Percentiles rank a stretch among this genome's conserved stretches.
Evolutionary conservation across 1,140 invertebrate species (phyloP).

Genomic region (Heliconius nattereri): DNA sequence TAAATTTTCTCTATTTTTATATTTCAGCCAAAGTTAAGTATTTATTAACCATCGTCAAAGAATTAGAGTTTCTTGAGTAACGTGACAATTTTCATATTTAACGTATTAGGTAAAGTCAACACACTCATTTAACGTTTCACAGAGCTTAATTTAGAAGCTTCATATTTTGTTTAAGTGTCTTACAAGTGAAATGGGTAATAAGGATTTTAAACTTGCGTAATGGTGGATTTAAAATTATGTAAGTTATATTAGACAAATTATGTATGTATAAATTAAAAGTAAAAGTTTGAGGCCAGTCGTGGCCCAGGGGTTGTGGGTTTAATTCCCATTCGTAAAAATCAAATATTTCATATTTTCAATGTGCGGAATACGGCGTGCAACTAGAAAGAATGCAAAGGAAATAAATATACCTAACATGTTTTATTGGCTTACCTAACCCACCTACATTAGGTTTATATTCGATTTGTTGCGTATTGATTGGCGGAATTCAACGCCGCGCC

Average conservation of each 20-base stretch:
- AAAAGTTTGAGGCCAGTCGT: neutral
- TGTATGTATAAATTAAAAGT: neutral
- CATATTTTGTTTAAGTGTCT: neutral
- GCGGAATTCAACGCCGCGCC: no score
- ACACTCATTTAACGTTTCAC: neutral
- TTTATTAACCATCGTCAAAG: neutral
- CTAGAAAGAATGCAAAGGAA: no score
- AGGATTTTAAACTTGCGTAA: neutral
- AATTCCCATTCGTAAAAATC: neutral
- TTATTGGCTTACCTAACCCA: no score
- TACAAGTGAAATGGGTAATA: constrained; percentile 1
- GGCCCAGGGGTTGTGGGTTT: neutral
- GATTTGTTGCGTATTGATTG: no score
- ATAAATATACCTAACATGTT: no score
- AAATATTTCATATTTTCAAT: neutral
- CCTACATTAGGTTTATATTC: no score
- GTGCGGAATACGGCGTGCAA: no score
- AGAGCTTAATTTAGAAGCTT: neutral
- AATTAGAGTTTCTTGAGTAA: neutral
- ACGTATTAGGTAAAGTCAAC: neutral
- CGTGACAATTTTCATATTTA: neutral
- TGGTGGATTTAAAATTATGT: neutral
- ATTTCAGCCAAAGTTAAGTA: neutral
- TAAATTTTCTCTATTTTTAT: neutral
- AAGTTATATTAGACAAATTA: no score